Percentiles rank a stretch among this genome's conserved stretches.
Conservation (phyloP, 2,113 vertebrate genomes). For the Collichthys lucidus region DNA sequence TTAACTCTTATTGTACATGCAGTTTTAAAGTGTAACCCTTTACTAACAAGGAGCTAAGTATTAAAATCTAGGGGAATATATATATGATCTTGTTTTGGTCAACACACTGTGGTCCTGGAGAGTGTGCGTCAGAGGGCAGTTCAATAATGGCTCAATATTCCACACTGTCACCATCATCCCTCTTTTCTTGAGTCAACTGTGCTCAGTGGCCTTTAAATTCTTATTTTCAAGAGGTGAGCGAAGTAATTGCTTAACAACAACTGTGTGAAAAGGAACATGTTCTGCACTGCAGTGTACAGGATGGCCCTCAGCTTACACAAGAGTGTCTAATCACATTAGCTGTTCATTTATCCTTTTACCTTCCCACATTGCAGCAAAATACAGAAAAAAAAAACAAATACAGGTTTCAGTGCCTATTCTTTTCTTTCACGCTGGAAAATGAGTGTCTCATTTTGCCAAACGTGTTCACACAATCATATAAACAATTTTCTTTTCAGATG, state of each 20-base stretch:
- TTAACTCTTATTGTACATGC: neutral
- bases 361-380: neutral
- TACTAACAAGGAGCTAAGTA: neutral
- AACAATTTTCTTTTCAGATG: slow-evolving; percentile 36
- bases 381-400: slow-evolving; percentile 10
- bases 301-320: slow-evolving; percentile 22
- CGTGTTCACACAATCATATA: slow-evolving; percentile 35
- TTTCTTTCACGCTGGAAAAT: neutral
- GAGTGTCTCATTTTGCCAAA: neutral
- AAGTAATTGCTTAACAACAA: slow-evolving; percentile 32
- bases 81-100: slow-evolving; percentile 26
- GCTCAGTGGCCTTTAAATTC: slow-evolving; percentile 24
- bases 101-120: slow-evolving; percentile 21
- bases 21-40: neutral
- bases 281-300: neutral
- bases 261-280: slow-evolving; percentile 7
- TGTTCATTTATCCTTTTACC: slow-evolving; percentile 19
- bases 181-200: slow-evolving; percentile 20
- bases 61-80: neutral
- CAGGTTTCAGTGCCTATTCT: neutral
- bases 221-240: slow-evolving; percentile 29
- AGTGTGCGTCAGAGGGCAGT: slow-evolving; percentile 33
- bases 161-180: slow-evolving; percentile 24
- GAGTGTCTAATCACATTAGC: slow-evolving; percentile 4
- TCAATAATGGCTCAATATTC: slow-evolving; percentile 45